These are phyloP conservation scores for Papilio gigon DNA, from an alignment of 2,888 invertebrate species.

Conservation along the genomic window DNA sequence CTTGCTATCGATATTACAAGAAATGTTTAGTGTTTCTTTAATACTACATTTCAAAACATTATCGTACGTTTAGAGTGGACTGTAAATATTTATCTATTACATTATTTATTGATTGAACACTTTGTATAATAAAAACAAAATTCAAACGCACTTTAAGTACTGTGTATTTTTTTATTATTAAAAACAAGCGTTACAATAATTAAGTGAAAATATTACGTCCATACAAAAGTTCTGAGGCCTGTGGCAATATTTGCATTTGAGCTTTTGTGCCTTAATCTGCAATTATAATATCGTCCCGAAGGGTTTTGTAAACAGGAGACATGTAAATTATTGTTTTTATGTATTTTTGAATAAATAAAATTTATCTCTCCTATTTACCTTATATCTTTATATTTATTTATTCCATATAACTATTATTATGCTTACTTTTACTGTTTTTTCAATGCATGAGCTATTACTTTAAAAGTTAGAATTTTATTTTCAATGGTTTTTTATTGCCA, in stretches of 20 bases:
- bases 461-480: too few relatives aligned
- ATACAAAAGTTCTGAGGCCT: conserved; percentile 4
- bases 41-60: not conserved
- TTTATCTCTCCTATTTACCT: not conserved
- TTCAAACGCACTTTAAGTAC: not conserved
- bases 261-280: conserved; percentile 23
- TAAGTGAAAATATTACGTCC: conserved; percentile 11
- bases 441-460: too few relatives aligned
- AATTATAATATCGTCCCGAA: conserved; percentile 21
- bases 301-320: conserved; percentile 20
- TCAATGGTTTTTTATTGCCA: too few relatives aligned
- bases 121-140: too few relatives aligned
- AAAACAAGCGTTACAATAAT: not conserved
- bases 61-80: not conserved
- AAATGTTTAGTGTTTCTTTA: not conserved
- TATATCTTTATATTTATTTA: not conserved
- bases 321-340: conserved; percentile 28
- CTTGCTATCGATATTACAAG: not conserved
- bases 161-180: not conserved
- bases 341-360: not conserved
- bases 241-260: conserved; percentile 29
- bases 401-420: not conserved
- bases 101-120: too few relatives aligned
- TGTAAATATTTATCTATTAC: too few relatives aligned
- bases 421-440: not conserved